Evolutionary conservation across 2,113 vertebrate genomes (phyloP).

Genomic region (Strigops habroptila): DNA sequence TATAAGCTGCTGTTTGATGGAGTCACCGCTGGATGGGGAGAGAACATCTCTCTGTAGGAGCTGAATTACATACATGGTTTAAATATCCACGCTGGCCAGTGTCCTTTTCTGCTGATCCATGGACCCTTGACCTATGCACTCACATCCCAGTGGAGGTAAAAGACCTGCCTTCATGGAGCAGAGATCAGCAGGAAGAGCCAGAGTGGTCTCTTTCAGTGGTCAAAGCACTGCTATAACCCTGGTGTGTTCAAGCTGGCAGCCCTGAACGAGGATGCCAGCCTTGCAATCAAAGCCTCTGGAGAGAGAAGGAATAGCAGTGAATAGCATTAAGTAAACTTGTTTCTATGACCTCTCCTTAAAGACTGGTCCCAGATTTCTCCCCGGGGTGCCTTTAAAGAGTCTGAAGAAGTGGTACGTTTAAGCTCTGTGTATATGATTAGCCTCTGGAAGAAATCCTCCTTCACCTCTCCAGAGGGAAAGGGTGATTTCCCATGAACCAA

Average conservation of each 20-base stretch:
- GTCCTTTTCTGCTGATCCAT: background rate
- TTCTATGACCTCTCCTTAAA: background rate
- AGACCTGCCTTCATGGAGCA: background rate
- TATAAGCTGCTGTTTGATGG: background rate
- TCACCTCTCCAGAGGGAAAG: background rate
- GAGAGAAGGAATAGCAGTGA: background rate
- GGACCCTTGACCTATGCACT: background rate
- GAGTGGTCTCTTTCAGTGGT: background rate
- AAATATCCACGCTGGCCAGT: background rate
- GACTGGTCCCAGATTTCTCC: background rate
- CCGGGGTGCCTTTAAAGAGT: background rate
- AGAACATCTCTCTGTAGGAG: fast-evolving
- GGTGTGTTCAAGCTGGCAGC: background rate
- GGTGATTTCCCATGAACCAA: background rate
- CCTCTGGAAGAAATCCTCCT: background rate
- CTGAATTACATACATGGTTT: background rate
- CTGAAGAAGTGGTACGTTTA: background rate
- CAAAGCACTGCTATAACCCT: background rate
- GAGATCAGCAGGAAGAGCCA: background rate
- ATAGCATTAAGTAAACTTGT: background rate
- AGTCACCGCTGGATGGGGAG: background rate
- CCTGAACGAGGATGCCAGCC: background rate
- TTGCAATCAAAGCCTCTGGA: background rate
- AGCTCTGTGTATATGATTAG: background rate
- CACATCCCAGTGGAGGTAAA: background rate